phyloP scores from a whole-genome alignment of 2,888 invertebrate species.

The Tridacna gigas region DNA sequence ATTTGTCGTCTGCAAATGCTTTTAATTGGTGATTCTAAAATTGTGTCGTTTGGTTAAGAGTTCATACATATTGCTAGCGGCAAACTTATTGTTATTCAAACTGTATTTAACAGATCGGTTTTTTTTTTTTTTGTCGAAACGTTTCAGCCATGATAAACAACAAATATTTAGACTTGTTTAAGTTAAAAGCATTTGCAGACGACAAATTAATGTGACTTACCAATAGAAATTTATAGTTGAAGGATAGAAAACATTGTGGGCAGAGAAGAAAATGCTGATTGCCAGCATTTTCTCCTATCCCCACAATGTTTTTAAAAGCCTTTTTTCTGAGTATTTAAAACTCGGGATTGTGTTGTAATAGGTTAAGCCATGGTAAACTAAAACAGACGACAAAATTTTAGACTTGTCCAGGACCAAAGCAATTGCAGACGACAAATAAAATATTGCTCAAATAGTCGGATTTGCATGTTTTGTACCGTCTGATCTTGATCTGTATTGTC shows the following conservation, averaged over 20 bases:
- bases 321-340: too few relatives aligned
- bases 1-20: not conserved
- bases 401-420: not conserved
- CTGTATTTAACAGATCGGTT: not conserved
- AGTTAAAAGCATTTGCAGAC: not conserved
- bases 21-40: not conserved
- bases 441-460: too few relatives aligned
- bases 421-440: not conserved
- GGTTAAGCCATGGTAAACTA: not conserved
- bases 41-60: not conserved
- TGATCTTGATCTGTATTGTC: not conserved
- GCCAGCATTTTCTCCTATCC: too few relatives aligned
- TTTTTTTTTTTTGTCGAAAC: not conserved
- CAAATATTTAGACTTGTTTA: not conserved
- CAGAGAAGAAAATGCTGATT: too few relatives aligned
- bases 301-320: too few relatives aligned
- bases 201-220: too few relatives aligned
- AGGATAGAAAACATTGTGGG: not conserved
- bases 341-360: too few relatives aligned
- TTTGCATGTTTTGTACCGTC: not conserved
- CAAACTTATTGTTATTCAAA: not conserved
- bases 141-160: not conserved
- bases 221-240: too few relatives aligned
- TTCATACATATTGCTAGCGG: not conserved
- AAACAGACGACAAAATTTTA: not conserved